Evolutionary conservation across 2,888 invertebrate genomes (phyloP).

Genomic region (Agrochola lychnidis): DNA sequence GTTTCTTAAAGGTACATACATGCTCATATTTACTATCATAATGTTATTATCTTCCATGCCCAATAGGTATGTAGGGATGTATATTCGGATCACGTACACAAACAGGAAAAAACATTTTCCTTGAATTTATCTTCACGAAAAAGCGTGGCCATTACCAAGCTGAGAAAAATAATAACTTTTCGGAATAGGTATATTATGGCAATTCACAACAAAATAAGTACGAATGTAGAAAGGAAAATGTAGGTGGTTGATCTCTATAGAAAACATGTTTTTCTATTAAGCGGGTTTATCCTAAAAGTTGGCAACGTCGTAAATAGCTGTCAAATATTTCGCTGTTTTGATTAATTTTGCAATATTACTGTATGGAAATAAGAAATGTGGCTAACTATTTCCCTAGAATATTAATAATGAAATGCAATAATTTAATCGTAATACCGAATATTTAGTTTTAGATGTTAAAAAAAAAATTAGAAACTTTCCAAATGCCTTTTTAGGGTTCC

Average conservation of each 20-base stretch:
- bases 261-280: background rate
- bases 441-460: too few relatives aligned
- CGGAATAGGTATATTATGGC: conserved; percentile 24
- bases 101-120: conserved; percentile 66
- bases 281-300: too few relatives aligned
- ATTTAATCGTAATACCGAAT: too few relatives aligned
- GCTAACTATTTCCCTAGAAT: too few relatives aligned
- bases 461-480: too few relatives aligned
- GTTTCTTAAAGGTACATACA: background rate
- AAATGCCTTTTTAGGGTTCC: too few relatives aligned
- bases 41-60: conserved; percentile 36
- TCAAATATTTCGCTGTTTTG: too few relatives aligned
- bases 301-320: too few relatives aligned
- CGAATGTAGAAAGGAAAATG: conserved; percentile 3
- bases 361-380: too few relatives aligned
- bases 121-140: conserved; percentile 59
- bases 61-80: conserved; percentile 1
- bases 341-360: too few relatives aligned
- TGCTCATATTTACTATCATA: conserved; percentile 23
- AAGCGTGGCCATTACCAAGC: conserved; percentile 41
- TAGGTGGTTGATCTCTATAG: background rate
- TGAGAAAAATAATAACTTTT: conserved; percentile 53
- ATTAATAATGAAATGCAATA: too few relatives aligned
- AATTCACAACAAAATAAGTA: conserved; percentile 23
- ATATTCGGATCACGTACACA: conserved; percentile 58